Base-by-base conservation (phyloP, 2,888 invertebrate genomes). In the Hypselothyrea guttata region DNA sequence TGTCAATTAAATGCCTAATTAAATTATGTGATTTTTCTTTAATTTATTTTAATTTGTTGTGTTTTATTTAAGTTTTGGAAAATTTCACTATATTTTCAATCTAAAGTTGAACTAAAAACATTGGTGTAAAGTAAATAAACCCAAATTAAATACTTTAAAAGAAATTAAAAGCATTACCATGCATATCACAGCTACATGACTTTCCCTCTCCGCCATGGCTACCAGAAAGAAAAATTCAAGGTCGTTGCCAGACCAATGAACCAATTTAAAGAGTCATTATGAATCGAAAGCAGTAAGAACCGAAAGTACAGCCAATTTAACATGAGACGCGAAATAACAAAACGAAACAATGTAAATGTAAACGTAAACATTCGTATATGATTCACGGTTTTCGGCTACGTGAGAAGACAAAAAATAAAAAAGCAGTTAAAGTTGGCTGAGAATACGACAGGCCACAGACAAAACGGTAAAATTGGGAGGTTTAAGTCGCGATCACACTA, bases 161-260 rank as follows among this genome's bases (percentile, higher is more conserved):
- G 59, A 75, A 76, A 62, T 69, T 69, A 62, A 65, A 58, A 62
- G 9, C 55, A 70, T 76, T 69, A 73, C 73, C 5, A 54, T 44
- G 65, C 53, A 51, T 22, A 5, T 5, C 35, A 56, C 56, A 42
- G 16, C 28, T 11, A 42, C 31, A 55, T 54, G 3, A 74, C 78
- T 84, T 76, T 84, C 82, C 18, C 71, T 77, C 48, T 52, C 52
- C 9, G 64, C 27, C 15, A 8, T 35, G 44, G 1, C 30, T 41
- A 47, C 41, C 15, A 45, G 35, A 7, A 37, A 35, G 34, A 37
- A 27, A 8, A n/a, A 47, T 56, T 84, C 78, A 78, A 84, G 84
- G 78, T 58, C 78, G 44, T 12, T 0, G 13, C 18, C 16, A 40
- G 11, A 28, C 28, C 49, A 48, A 34, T 49, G 68, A 46, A 33